Evolutionary conservation across 2,888 invertebrate genomes (phyloP), one percentile per base, ranked within the genome.

Genomic region (Himalopsyche anomala): DNA sequence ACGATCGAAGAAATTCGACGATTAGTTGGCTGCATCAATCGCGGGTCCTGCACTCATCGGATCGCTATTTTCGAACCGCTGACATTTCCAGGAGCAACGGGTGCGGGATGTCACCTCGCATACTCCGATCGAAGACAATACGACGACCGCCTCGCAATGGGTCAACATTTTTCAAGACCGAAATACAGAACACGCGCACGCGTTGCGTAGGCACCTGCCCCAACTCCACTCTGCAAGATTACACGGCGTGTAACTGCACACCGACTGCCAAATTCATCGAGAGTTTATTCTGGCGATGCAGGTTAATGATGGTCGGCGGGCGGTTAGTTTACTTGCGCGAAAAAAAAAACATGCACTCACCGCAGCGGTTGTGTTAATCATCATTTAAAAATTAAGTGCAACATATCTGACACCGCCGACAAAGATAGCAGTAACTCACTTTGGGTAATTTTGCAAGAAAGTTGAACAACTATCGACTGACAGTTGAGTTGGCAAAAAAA

Each of bases 161-260:
- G 74, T 74, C 74, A 74, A 74, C 74, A 74, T 74, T 74, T 74
- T 74, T 74, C 74, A 74, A 74, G 74, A 74, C 74, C 74, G 74
- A 74, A 74, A 74, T 74, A 74, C 74, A 6, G 74, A 74, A 36
- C 74, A 62, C 62, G 74, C 74, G 74, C 74, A 28, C 28, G 74
- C 38, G 36, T 36, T 36, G 74, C 74, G 74, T 36, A 28, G 36
- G 74, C 74, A 74, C 74, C 74, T 74, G 36, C 74, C 74, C 74
- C 74, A 74, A 28, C 36, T 36, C 74, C 12, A 36, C 74, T 36
- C 15, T n/a, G 5, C 74, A 36, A 74, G 74, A 38, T 36, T 36
- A 74, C 12, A 74, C 12, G 28, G 28, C 38, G 74, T 74, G 74
- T 74, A 74, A 74, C 74, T 11, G 36, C 74, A 74, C 74, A 74